Evolutionary conservation across 2,888 invertebrate species (phyloP), one percentile per base, ranked within the genome.

Genomic region (Clivina fossor): DNA sequence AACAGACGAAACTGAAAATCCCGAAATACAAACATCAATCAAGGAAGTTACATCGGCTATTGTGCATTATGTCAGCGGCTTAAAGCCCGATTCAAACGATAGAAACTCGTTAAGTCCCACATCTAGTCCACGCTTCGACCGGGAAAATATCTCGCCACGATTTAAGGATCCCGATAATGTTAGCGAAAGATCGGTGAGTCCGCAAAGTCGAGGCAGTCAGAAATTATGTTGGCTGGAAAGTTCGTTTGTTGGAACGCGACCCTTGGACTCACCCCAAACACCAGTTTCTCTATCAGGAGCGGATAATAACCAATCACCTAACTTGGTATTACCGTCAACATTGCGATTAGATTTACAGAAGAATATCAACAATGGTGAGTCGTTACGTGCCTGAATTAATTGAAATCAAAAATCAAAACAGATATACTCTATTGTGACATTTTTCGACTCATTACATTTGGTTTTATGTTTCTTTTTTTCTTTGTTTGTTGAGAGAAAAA

Each of bases 41-140:
- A 92, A 92, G 74, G 92, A 92, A 75, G 93, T 93, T 62, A 93
- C 93, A 61, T 92, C 92, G 64, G 93, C 93, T 41, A 93, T 93
- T 66, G 93, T 92, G 51, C 92, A 93, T 73, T 93, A 92, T 79
- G 92, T 93, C 59, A 85, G 85, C 60, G 85, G 85, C 0, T 65
- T 83, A 65, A 83, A 80, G 70, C 84, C 81, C 56, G 83, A 80
- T 59, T 48, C 37, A 63, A 66, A 47, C 60, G 68, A 46, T 7
- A 26, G 48, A 8, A 56, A 37, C 24, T 38, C 30, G 22, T n/a
- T 50, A 2, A 58, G 54, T 30, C 53, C 48, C 8, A 53, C 40
- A 3, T 54, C 54, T 13, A 58, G 60, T 28, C 54, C 57, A 13
- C 44, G 55, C 4, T 55, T 50, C 41, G 58, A 58, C 11, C 24